Conservation (phyloP, 2,797 vertebrate genomes). For the Coluber constrictor region DNA sequence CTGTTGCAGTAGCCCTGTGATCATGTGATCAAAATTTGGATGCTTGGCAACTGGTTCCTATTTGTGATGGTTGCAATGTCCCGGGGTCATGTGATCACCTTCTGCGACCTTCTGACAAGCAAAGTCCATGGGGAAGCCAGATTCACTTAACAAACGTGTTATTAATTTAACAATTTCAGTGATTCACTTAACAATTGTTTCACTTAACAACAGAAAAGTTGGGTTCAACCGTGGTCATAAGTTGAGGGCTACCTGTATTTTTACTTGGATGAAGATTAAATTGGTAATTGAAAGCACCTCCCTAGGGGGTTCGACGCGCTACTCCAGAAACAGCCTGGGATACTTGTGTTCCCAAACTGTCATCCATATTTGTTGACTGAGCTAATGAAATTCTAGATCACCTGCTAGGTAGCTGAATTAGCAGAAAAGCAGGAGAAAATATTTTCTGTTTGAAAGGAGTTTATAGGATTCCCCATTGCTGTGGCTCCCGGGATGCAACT, state of each 20-base stretch:
- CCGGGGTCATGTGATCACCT: not conserved
- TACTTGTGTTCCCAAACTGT: not conserved
- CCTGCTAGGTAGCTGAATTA: not conserved
- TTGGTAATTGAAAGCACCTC: not conserved
- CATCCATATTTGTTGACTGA: not conserved
- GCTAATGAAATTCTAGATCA: not conserved
- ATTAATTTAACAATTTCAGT: too few species aligned
- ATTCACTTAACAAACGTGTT: not conserved
- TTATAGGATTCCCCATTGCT: not conserved
- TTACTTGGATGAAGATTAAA: not conserved
- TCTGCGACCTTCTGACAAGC: not conserved
- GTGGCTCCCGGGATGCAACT: not conserved
- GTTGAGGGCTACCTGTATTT: not conserved
- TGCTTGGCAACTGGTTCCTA: not conserved
- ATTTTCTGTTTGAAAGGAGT: not conserved
- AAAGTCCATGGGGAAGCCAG: not conserved
- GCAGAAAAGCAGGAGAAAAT: not conserved
- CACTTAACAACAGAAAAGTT: not conserved
- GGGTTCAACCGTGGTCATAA: not conserved
- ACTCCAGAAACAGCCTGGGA: not conserved
- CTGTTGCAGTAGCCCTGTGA: not conserved
- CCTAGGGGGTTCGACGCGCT: not conserved
- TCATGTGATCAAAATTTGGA: not conserved
- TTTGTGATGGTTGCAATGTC: not conserved
- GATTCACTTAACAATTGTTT: not conserved